Evolutionary conservation across 2,113 vertebrate species (phyloP).

Genomic region (Setophaga coronata): DNA sequence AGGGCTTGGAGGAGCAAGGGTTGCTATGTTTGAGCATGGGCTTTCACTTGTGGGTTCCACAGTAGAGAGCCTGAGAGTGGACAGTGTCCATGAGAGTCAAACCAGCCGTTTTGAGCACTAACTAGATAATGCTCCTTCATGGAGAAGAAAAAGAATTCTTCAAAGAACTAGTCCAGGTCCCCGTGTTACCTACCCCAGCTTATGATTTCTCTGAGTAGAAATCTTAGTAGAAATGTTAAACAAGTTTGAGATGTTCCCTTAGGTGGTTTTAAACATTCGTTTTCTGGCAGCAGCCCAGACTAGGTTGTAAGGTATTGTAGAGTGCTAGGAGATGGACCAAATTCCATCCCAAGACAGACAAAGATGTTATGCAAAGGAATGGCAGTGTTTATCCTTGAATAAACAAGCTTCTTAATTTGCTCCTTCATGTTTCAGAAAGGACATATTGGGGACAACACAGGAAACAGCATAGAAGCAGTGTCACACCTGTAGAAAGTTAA

Average conservation of each 20-base stretch:
- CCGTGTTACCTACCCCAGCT: background rate
- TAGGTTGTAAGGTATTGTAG: background rate
- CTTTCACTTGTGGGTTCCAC: rapidly evolving
- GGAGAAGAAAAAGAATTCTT: background rate
- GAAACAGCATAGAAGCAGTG: background rate
- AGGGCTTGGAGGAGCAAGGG: background rate
- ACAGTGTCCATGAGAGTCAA: background rate
- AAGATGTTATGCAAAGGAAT: constrained; percentile 11
- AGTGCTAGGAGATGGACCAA: background rate
- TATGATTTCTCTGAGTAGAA: background rate
- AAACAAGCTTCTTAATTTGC: background rate
- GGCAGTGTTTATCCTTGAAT: background rate
- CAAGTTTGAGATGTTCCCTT: background rate
- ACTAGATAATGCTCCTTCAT: background rate
- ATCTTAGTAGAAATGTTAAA: background rate
- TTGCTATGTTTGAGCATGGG: background rate
- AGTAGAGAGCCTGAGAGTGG: background rate
- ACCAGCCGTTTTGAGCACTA: background rate
- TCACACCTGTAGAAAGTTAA: background rate
- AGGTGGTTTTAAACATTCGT: background rate
- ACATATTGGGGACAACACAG: background rate
- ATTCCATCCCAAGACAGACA: background rate
- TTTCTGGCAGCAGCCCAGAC: background rate
- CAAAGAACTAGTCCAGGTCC: background rate
- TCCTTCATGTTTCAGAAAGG: background rate